Percentiles rank a stretch among this genome's conserved stretches.
Conservation (phyloP, 92 coral and sea anemone species). For the Meandrina meandrites region DNA sequence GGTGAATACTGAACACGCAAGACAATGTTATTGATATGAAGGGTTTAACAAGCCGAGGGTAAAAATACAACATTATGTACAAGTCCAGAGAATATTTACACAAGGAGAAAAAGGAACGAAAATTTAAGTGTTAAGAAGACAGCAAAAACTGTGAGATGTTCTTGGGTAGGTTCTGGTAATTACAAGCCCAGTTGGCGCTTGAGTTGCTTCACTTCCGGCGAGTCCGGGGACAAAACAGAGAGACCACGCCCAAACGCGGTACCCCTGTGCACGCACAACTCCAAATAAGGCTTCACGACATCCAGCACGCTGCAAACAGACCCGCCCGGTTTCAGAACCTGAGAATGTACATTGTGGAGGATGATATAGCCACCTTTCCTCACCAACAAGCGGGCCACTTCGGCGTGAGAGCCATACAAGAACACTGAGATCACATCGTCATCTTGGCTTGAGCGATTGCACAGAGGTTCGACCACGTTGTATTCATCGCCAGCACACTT, state of each 20-base stretch:
- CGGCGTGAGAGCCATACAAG: slow-evolving; percentile 68
- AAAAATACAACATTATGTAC: not conserved
- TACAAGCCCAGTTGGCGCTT: slow-evolving; percentile 27
- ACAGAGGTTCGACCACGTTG: slow-evolving; percentile 29
- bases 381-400: slow-evolving; percentile 43
- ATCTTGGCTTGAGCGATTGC: not conserved
- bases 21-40: not conserved
- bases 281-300: slow-evolving; percentile 57
- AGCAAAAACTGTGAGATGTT: not conserved
- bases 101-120: not conserved
- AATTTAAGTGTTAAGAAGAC: not conserved
- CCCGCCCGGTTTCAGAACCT: slow-evolving; percentile 33
- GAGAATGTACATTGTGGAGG: slow-evolving; percentile 67
- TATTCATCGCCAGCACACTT: slow-evolving; percentile 46
- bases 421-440: slow-evolving; percentile 35
- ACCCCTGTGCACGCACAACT: slow-evolving; percentile 67
- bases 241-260: slow-evolving; percentile 66
- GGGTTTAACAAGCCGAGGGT: not conserved
- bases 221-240: slow-evolving; percentile 35
- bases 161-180: not conserved
- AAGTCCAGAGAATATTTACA: not conserved
- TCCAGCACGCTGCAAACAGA: slow-evolving; percentile 69
- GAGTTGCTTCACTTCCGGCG: slow-evolving; percentile 40
- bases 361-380: slow-evolving; percentile 36
- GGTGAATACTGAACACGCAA: not conserved